Conservation (phyloP, 2,797 vertebrate genomes). For the Todus mexicanus region DNA sequence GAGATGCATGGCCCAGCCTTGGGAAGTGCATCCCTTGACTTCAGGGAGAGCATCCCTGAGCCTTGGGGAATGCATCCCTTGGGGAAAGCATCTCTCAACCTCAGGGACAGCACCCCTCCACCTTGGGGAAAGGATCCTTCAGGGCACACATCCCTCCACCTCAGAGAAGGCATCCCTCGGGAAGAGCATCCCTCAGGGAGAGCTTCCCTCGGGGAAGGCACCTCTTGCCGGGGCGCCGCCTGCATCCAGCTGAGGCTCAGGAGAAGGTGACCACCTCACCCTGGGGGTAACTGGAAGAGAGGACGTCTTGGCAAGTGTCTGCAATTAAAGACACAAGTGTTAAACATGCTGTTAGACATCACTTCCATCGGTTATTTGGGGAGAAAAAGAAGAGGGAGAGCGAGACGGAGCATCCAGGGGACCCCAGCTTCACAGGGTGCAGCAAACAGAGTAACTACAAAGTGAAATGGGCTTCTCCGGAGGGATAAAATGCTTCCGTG, state of each 20-base stretch:
- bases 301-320: conserved; percentile 75
- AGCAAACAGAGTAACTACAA: neutral
- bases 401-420: neutral
- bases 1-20: neutral
- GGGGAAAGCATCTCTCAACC: neutral
- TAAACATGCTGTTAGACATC: conserved; percentile 5
- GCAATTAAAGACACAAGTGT: conserved; percentile 66
- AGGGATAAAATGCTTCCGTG: neutral
- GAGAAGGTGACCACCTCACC: conserved; percentile 76
- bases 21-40: neutral
- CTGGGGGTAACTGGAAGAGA: conserved; percentile 73
- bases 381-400: neutral
- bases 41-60: neutral
- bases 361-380: neutral
- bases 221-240: neutral
- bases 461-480: neutral
- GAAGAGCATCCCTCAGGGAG: neutral
- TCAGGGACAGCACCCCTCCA: neutral
- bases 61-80: neutral
- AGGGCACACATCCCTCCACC: neutral
- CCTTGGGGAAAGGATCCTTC: neutral
- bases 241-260: conserved; percentile 66
- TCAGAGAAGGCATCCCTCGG: neutral
- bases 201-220: neutral
- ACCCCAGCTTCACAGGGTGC: neutral